Base-by-base conservation (phyloP, 2,888 invertebrate genomes). In the Tenthredo amoena region DNA sequence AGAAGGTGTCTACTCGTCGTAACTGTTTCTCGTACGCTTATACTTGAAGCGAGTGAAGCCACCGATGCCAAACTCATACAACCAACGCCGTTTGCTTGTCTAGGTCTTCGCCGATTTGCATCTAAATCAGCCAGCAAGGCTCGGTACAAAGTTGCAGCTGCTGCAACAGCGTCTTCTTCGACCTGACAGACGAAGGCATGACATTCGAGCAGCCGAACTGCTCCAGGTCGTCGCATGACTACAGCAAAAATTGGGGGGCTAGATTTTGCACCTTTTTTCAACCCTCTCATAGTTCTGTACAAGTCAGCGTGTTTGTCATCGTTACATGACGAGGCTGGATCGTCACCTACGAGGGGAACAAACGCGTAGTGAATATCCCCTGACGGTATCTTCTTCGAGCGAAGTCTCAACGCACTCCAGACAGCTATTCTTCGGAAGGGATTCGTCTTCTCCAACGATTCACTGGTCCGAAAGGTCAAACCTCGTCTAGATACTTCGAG, bases 361-460 rank as follows among this genome's bases (percentile, higher is more conserved):
- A 98, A 98, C 55, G 98, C 98, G 92, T 96, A 97, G 90, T 95
- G 95, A 40, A 95, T 91, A 43, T 95, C 94, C 81, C 90, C 90
- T 10, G 88, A 88, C 10, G 88, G 12, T 7, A 84, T 87, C 58
- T 85, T 87, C 65, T 89, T 90, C 6, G 89, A 88, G 18, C 92
- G 91, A 3, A 98, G 97, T 93, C 98, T 97, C 1, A 98, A 96
- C 0, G 98, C 98, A 26, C 98, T 98, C 98, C 98, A 98, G 1
- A 98, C 98, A 1, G 98, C 98, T 93, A 98, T 98, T 74, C 98
- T 97, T 31, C 98, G 97, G 91, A 98, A 98, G 1, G 98, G 97
- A 91, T 98, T 98, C 84, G 97, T 94, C 84, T 94, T 94, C 86
- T 93, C 92, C 81, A 88, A 89, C 0, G 88, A 86, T 10, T 92